Evolutionary conservation across 2,888 invertebrate genomes (phyloP), one percentile per base, ranked within the genome.

Genomic region (Chironomus tentans): DNA sequence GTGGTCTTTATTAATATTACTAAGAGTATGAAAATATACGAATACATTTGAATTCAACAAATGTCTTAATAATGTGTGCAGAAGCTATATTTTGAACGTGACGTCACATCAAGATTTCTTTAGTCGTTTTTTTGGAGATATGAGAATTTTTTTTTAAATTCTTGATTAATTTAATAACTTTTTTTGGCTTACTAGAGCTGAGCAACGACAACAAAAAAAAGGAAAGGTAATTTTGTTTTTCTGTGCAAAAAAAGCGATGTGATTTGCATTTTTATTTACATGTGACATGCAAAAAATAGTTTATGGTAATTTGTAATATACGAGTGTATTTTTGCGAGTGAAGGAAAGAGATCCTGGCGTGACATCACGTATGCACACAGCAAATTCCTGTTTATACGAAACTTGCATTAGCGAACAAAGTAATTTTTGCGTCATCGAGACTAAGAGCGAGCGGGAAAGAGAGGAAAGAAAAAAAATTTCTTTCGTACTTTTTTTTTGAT

Each of bases 1-100:
- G 74, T 74, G 74, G 74, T 74, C 74, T 74, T 74, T 74, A 74
- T 74, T 74, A 73, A 56, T 71, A 61, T 46, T 22, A 70, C 70
- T 70, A 71, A 72, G 46, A 56, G 72, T 62, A 62, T 72, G 62
- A 68, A 68, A 65, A 74, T 48, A 74, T 74, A 74, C 74, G 68
- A 74, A 65, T 50, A 74, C 65, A 74, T 74, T 65, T 74, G 68
- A 74, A 73, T 62, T 56, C 71, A 70, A 71, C 56, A 71, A 71
- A 72, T 72, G 72, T 72, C 72, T 72, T 72, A 72, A 72, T 72
- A 62, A 21, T 72, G 72, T 72, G 61, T 72, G 72, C 72, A 72
- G 72, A 72, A 72, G 72, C 72, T 61, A 22, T 22, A n/a, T 22
- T 70, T 70, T 18, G 70, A 48, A 70, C 70, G 50, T 70, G 70